Percentiles rank a stretch among this genome's conserved stretches.
phyloP scores from a whole-genome alignment of 2,888 invertebrate species.

The Drosophila helvetica region DNA sequence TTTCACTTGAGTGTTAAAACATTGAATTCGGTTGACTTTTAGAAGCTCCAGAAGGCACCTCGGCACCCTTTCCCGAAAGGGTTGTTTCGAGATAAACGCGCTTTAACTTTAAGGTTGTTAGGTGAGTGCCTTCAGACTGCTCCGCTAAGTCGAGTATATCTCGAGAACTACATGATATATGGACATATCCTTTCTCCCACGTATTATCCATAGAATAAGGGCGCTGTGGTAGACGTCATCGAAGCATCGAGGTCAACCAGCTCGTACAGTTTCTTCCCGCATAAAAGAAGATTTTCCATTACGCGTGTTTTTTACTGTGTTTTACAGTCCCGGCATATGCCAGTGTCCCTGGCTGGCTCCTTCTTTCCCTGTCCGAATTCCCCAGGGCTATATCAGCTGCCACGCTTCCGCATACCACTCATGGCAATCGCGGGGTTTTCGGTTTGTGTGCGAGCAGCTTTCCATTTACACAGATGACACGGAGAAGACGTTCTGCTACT shows the following conservation, averaged over 20 bases:
- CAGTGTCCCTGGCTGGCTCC: constrained; percentile 11
- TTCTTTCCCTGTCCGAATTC: constrained; percentile 13
- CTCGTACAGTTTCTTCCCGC: not conserved
- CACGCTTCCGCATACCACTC: not conserved
- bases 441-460: constrained; percentile 12
- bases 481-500: constrained; percentile 41
- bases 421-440: constrained; percentile 31
- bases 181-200: no score
- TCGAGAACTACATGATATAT: no score
- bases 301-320: constrained; percentile 8
- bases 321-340: constrained; percentile 24
- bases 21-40: no score
- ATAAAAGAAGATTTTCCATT: constrained; percentile 2
- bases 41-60: no score
- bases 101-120: no score
- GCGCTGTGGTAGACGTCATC: no score
- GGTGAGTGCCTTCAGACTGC: no score
- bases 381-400: constrained; percentile 5
- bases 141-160: no score
- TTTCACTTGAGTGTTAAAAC: no score
- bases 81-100: no score
- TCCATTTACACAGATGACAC: constrained; percentile 42
- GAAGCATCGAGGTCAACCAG: not conserved
- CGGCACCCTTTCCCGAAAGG: no score
- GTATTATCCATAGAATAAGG: no score